Evolutionary conservation across 2,113 vertebrate genomes (phyloP).

Genomic region (Bostrychus sinensis): DNA sequence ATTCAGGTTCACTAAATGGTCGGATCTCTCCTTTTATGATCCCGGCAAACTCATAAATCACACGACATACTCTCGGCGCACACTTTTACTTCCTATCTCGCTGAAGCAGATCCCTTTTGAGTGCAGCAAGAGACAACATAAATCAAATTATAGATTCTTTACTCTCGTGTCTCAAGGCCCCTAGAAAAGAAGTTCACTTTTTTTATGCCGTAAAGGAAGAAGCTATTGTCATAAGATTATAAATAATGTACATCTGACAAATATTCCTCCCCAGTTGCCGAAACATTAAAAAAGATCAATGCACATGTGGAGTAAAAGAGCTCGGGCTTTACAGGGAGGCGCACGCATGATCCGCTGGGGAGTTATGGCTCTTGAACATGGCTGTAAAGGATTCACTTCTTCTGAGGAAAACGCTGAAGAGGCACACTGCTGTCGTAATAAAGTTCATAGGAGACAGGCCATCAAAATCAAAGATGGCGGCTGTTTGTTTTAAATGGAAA

Average conservation of each 20-base stretch:
- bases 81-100: constrained; percentile 43
- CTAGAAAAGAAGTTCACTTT: constrained; percentile 15
- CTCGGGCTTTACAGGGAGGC: constrained; percentile 9
- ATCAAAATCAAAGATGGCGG: background rate
- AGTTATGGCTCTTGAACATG: constrained; percentile 25
- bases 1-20: constrained; percentile 39
- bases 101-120: constrained; percentile 40
- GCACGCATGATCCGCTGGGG: constrained; percentile 20
- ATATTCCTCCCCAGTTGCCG: constrained; percentile 23
- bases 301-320: constrained; percentile 6
- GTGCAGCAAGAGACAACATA: constrained; percentile 33
- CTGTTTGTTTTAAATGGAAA: background rate
- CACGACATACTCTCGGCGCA: constrained; percentile 24
- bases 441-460: constrained; percentile 10
- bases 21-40: constrained; percentile 31
- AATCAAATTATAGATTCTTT: constrained; percentile 51
- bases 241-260: constrained; percentile 44
- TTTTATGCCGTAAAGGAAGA: background rate
- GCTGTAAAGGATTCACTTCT: constrained; percentile 36
- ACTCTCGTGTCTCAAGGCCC: constrained; percentile 25
- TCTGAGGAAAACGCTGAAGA: constrained; percentile 21
- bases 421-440: constrained; percentile 3
- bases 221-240: constrained; percentile 26
- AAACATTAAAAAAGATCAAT: constrained; percentile 36
- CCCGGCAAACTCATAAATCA: constrained; percentile 48